Percentiles rank a stretch among this genome's conserved stretches.
Conservation (phyloP, 30 jellyfish, hydroid and myxozoan species). For the Aurelia aurita region DNA sequence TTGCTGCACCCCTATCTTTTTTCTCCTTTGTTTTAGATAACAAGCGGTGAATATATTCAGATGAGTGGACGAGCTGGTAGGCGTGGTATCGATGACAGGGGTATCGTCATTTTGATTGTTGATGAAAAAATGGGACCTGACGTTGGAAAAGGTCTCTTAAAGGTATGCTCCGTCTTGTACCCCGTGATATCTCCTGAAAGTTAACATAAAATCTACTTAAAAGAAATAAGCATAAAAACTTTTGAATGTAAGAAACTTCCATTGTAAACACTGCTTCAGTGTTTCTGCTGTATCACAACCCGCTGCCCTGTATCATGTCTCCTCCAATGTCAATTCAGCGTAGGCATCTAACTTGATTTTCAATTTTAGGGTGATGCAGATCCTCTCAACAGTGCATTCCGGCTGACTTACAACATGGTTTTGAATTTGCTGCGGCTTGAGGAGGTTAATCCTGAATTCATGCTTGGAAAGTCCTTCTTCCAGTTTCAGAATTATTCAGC, state of each 20-base stretch:
- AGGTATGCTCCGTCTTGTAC: conserved; percentile 40
- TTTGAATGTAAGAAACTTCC: no score
- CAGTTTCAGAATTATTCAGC: conserved; percentile 94
- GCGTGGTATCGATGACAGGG: conserved; percentile 99
- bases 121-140: conserved; percentile 97
- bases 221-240: no score
- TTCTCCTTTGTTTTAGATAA: conserved; percentile 46
- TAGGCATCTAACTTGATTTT: not conserved
- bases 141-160: conserved; percentile 89
- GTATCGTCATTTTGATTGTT: conserved; percentile 90
- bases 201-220: no score
- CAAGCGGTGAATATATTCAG: conserved; percentile 99
- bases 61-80: conserved; percentile 99
- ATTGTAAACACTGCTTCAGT: no score
- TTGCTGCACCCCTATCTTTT: no score
- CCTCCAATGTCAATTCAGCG: no score
- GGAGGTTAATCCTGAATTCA: conserved; percentile 97
- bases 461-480: conserved; percentile 93
- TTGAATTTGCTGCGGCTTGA: conserved; percentile 91
- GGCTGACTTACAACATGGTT: conserved; percentile 99
- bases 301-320: no score
- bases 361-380: conserved; percentile 90
- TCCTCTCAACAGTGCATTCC: conserved; percentile 99
- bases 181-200: no score
- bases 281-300: no score